These are phyloP conservation scores for Heteromyza rotundicornis DNA, from an alignment of 2,888 invertebrate species.

Conservation along the genomic window DNA sequence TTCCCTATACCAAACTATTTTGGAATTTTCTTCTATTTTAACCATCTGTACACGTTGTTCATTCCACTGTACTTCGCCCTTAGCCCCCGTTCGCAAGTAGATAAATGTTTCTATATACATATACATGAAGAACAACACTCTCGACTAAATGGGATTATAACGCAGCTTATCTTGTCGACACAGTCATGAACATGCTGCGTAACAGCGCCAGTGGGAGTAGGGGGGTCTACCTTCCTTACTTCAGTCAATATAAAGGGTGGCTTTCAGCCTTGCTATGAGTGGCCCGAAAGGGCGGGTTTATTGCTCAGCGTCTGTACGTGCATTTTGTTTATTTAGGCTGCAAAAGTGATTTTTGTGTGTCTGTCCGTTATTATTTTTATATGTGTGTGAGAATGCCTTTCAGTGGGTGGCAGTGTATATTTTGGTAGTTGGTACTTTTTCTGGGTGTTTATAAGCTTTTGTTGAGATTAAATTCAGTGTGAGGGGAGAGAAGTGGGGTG, in stretches of 20 bases:
- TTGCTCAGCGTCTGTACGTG: background rate
- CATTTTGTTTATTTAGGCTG: constrained; percentile 19
- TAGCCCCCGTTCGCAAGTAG: no score
- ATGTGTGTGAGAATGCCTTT: background rate
- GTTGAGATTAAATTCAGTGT: background rate
- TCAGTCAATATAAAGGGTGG: background rate
- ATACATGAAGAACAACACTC: constrained; percentile 20
- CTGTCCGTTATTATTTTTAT: no score
- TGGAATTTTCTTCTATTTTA: no score
- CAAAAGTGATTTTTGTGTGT: background rate
- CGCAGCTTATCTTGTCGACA: constrained; percentile 53
- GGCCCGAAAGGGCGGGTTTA: no score
- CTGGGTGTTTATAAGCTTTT: background rate
- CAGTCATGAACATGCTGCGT: constrained; percentile 29
- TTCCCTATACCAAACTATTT: no score
- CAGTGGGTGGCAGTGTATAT: constrained; percentile 2
- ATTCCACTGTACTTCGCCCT: no score
- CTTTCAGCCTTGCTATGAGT: no score
- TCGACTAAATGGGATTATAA: constrained; percentile 37
- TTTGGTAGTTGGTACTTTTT: background rate
- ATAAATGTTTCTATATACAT: no score
- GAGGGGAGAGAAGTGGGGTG: no score
- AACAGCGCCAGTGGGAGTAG: background rate
- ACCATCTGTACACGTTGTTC: no score
- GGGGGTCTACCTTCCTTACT: background rate